Evolutionary conservation across 1,140 invertebrate species (phyloP), one percentile per base, ranked within the genome.

Genomic region (Bombus confusus): DNA sequence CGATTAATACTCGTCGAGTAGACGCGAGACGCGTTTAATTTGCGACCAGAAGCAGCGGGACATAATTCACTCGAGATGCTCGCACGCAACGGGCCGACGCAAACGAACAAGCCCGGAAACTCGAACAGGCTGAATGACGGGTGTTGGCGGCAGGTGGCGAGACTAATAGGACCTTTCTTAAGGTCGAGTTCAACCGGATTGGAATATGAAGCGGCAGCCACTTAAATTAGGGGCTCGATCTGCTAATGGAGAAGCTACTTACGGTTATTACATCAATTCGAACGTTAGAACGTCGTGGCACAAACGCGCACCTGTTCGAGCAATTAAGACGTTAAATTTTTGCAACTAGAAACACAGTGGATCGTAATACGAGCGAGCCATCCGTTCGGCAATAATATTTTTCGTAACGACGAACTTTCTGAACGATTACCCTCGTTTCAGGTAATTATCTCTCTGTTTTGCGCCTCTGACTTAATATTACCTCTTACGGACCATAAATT

Each of bases 141-240:
- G 80, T 90, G 83, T 66, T 69, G 79, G 72, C 86, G 86, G 83
- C 88, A 89, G 90, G 76, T 91, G 90, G 85, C 72, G 88, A 79
- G 83, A 89, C 86, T 91, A 91, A 91, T 91, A 91, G 86, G 75
- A 82, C 72, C 81, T 88, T 89, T 90, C 87, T 91, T 91, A 88
- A 84, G 81, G 78, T 79, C 71, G 83, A 83, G 47, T 86, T 89
- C 37, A 86, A 89, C 64, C 66, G 71, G 83, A 90, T 86, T 52
- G 86, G 80, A 86, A 88, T 80, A 91, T 81, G 87, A 87, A 87
- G 80, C 72, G 64, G 85, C 66, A 88, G 78, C 72, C 64, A 91
- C 87, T 91, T 88, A 69, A 88, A 91, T 85, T 81, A 88, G 81
- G 28, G 85, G 88, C 89, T 85, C 64, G 78, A 79, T 62, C 52